These are phyloP conservation scores for Yponomeuta cagnagella DNA, from an alignment of 2,888 invertebrate genomes.

Conservation along the genomic window DNA sequence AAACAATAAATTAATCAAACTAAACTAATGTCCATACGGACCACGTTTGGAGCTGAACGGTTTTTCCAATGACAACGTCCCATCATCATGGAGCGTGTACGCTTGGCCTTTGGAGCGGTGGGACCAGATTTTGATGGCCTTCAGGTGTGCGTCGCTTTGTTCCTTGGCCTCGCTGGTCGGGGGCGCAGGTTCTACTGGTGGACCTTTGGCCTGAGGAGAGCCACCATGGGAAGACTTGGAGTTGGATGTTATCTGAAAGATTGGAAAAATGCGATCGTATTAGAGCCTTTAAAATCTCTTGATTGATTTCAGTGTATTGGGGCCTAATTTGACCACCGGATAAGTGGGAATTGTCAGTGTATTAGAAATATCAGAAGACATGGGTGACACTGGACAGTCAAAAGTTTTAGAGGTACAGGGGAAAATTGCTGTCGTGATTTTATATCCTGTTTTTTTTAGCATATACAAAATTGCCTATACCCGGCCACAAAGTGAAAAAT, in stretches of 20 bases:
- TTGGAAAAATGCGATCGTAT: not conserved
- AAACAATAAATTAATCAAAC: not conserved
- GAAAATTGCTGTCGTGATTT: too few species aligned
- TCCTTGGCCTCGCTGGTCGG: slow-evolving; percentile 40
- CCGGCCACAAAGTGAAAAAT: too few species aligned
- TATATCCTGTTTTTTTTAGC: too few species aligned
- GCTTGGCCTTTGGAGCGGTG: slow-evolving; percentile 60
- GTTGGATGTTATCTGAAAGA: slow-evolving; percentile 19
- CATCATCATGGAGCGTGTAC: slow-evolving; percentile 61
- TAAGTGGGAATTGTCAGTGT: too few species aligned
- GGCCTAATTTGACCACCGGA: too few species aligned
- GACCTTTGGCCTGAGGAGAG: slow-evolving; percentile 20
- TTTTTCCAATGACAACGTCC: slow-evolving; percentile 51
- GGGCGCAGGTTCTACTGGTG: slow-evolving; percentile 48
- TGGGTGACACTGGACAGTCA: too few species aligned
- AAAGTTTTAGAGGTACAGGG: too few species aligned
- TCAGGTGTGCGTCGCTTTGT: slow-evolving; percentile 63
- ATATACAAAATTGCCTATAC: too few species aligned
- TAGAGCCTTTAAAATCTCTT: too few species aligned
- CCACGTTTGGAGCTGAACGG: slow-evolving; percentile 27
- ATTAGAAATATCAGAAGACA: too few species aligned
- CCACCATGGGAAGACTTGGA: slow-evolving; percentile 24
- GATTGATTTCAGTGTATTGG: too few species aligned
- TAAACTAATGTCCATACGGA: not conserved
- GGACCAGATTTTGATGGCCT: slow-evolving; percentile 62